phyloP scores from a whole-genome alignment of 2,888 invertebrate species.

The Eumerus sabulonum region DNA sequence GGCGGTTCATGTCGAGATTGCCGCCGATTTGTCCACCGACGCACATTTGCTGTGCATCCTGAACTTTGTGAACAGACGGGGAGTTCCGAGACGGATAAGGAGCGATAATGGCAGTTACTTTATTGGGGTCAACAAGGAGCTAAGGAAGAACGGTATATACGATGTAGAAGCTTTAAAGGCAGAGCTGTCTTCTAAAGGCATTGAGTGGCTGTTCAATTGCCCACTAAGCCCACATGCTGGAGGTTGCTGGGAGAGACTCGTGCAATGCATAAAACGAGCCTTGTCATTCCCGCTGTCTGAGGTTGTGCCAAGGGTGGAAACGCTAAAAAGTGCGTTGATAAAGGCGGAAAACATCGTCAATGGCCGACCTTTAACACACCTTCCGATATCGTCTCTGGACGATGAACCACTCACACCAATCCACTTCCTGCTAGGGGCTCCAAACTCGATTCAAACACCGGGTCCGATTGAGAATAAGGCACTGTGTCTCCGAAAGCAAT shows the following conservation, averaged over 20 bases:
- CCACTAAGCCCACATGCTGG: constrained; percentile 13
- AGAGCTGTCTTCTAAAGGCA: constrained; percentile 11
- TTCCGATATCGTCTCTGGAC: constrained; percentile 19
- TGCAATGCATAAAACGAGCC: constrained; percentile 15
- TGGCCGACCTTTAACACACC: constrained; percentile 5
- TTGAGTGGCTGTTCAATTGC: constrained; percentile 37
- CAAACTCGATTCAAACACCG: constrained; percentile 19
- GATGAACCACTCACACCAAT: constrained; percentile 43
- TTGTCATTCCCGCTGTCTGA: constrained; percentile 8
- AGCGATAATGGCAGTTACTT: constrained; percentile 54
- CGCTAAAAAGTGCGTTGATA: constrained; percentile 10
- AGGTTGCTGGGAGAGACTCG: constrained; percentile 43
- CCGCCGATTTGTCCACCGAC: constrained; percentile 38
- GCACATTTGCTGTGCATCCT: constrained; percentile 38
- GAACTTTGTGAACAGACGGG: constrained; percentile 46
- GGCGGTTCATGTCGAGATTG: constrained; percentile 50
- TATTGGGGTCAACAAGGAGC: constrained; percentile 30
- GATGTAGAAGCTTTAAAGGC: constrained; percentile 19
- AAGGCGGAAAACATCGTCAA: constrained; percentile 16
- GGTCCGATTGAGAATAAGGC: constrained; percentile 2
- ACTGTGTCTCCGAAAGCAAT: constrained; percentile 27
- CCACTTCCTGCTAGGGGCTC: constrained; percentile 32
- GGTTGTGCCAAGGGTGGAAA: constrained; percentile 4
- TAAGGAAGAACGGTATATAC: constrained; percentile 8
- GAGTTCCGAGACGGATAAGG: constrained; percentile 19